Evolutionary conservation across 2,888 invertebrate species (phyloP).

Genomic region (Pseudococcus viburni): DNA sequence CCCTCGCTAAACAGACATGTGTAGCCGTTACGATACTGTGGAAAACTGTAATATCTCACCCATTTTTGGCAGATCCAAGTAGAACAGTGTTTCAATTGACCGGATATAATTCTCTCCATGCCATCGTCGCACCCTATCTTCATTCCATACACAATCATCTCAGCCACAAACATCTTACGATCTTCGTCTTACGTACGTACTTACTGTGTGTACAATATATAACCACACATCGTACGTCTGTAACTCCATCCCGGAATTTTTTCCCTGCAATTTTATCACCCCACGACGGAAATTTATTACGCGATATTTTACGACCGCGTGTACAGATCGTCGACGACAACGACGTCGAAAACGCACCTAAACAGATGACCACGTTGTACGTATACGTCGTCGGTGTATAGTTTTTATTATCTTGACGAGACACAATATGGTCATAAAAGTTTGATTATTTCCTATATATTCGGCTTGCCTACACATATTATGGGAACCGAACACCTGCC

Average conservation of each 20-base stretch:
- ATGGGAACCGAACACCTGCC: constrained; percentile 50
- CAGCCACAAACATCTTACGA: not conserved
- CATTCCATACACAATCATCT: not conserved
- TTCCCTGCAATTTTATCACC: constrained; percentile 38
- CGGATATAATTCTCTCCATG: not conserved
- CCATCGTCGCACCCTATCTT: not conserved
- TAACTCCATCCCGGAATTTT: not conserved
- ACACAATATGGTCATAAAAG: constrained; percentile 51
- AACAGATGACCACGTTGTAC: constrained; percentile 32
- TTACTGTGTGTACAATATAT: not conserved
- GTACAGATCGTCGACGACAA: not conserved
- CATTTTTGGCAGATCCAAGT: not conserved
- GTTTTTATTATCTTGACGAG: constrained; percentile 30
- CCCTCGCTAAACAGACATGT: not conserved
- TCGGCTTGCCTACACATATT: not conserved
- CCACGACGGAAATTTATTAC: constrained; percentile 48
- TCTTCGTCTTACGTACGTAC: not conserved
- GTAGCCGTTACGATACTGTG: not conserved
- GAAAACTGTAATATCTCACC: constrained; percentile 1
- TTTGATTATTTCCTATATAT: not conserved
- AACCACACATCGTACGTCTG: not conserved
- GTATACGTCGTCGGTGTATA: not conserved
- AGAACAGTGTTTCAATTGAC: constrained; percentile 12
- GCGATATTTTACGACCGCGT: constrained; percentile 49
- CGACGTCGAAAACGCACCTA: not conserved